phyloP scores from a whole-genome alignment of 1,140 invertebrate genomes.

The Globodera ellingtonae region DNA sequence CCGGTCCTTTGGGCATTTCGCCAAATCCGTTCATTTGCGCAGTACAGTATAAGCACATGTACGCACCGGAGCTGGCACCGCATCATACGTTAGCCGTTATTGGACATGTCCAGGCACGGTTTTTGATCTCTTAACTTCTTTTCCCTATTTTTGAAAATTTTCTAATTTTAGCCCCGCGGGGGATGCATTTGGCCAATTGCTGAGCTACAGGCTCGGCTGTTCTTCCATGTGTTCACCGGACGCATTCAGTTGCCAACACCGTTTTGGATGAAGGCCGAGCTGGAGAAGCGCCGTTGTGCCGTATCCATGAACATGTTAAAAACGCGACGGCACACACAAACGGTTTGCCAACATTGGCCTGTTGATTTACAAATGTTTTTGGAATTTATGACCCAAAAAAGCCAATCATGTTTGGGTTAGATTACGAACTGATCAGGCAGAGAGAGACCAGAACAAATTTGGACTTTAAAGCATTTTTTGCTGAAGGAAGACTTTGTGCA shows the following conservation, averaged over 20 bases:
- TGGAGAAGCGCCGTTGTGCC: constrained; percentile 36
- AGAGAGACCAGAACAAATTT: too few relatives aligned
- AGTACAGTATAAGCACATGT: constrained; percentile 36
- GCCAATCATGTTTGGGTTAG: too few relatives aligned
- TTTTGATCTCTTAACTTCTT: not conserved
- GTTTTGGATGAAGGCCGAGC: constrained; percentile 39
- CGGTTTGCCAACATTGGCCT: not conserved
- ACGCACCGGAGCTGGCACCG: constrained; percentile 26
- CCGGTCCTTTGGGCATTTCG: not conserved
- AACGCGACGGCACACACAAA: constrained; percentile 41
- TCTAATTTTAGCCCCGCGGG: constrained; percentile 27
- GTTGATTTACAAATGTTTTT: not conserved
- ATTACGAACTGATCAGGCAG: too few relatives aligned
- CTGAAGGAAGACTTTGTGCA: constrained; percentile 23
- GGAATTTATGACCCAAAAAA: not conserved
- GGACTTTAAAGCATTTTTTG: not conserved
- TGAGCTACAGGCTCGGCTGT: constrained; percentile 43
- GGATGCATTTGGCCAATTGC: constrained; percentile 41
- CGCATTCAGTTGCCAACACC: constrained; percentile 33
- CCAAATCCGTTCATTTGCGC: not conserved
- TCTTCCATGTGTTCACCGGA: constrained; percentile 40
- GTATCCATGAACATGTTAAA: constrained; percentile 38
- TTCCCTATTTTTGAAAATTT: not conserved
- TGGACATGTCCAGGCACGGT: constrained; percentile 37
- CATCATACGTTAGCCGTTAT: constrained; percentile 42